Base-by-base conservation (phyloP, 2,113 vertebrate genomes). In the Pterocles orientalis region DNA sequence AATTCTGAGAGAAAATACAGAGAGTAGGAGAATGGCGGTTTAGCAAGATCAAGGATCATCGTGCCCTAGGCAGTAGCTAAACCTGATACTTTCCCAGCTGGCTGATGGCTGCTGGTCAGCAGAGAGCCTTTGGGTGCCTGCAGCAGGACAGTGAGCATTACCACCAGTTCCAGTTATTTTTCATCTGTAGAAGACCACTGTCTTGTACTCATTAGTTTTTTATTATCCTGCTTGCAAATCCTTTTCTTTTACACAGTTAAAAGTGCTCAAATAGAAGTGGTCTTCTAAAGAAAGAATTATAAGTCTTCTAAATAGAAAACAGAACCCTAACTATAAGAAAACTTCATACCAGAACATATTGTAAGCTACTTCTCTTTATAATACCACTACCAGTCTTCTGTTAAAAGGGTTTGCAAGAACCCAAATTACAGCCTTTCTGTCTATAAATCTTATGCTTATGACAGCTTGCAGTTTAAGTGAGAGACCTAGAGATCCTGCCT, bases 11-110 rank as follows among this genome's bases (percentile, higher is more conserved):
- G 50, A 92, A 95, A 92, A 91, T 70, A 77, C 1, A 65, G 26
- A 79, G 20, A 68, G 29, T 23, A 86, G 24, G 54, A 81, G 29
- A 91, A 81, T 28, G 8, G 45, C 54, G 77, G 66, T 92, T 92
- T 83, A 94, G 54, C 14, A 88, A 83, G 86, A 73, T 73, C 80
- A 86, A 77, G 72, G 64, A 88, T 92, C 76, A 73, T 73, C 82
- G 41, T 88, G 76, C 80, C 80, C 29, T 31, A 92, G 71, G 86
- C 80, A 94, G 36, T 62, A 78, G 45, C 73, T 62, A 62, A 86
- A 78, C 14, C 34, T 80, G 12, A 25, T 77, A 53, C 18, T 76
- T 88, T 24, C 28, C 20, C 43, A 73, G 58, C 39, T 86, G 71
- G 41, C 39, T 92, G 58, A 57, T 90, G 75, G 6, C 34, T 65